These are phyloP conservation scores for Microctonus hyperodae DNA, from an alignment of 2,888 invertebrate genomes.

Conservation along the genomic window DNA sequence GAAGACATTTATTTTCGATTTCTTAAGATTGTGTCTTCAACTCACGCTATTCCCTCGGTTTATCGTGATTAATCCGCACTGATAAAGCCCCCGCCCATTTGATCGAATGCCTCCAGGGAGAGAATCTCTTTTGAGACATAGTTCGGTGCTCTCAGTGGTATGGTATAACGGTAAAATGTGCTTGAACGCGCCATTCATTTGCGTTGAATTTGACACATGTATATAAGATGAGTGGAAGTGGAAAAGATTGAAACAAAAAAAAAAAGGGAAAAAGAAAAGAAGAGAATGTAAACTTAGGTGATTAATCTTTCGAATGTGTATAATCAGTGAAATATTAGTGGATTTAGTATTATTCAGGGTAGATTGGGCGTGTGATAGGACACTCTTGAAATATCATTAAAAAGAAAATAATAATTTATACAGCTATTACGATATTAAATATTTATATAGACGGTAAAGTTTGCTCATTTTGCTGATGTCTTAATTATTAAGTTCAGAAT, in stretches of 20 bases:
- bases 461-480: not conserved
- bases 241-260: too few relatives aligned
- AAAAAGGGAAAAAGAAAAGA: not conserved
- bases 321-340: not conserved
- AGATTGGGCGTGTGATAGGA: not conserved
- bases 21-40: not conserved
- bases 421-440: not conserved
- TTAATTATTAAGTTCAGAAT: not conserved
- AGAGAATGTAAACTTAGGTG: not conserved
- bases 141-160: not conserved
- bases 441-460: not conserved
- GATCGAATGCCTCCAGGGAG: not conserved
- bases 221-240: not conserved
- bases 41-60: conserved; percentile 1
- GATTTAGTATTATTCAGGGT: not conserved
- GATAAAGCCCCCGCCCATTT: conserved; percentile 9
- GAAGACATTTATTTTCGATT: conserved; percentile 14
- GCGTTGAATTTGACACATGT: not conserved
- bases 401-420: not conserved
- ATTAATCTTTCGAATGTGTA: not conserved
- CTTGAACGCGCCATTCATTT: conserved; percentile 2
- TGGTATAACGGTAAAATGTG: conserved; percentile 5
- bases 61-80: conserved; percentile 30
- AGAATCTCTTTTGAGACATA: conserved; percentile 9
- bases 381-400: not conserved